These are phyloP conservation scores for Suncus etruscus DNA, from an alignment of 2,113 vertebrate genomes.

Conservation along the genomic window DNA sequence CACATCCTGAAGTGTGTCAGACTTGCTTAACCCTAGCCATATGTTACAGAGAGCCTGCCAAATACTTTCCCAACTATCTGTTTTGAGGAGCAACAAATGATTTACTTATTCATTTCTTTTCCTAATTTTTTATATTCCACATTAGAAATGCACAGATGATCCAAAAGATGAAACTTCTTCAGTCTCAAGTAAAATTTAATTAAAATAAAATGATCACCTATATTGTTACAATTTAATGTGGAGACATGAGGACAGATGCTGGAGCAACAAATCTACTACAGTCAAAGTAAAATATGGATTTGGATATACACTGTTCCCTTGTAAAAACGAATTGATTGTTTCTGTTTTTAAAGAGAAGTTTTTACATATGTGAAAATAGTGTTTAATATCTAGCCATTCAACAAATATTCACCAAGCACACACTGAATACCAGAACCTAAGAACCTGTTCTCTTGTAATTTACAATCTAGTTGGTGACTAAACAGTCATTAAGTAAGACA, in stretches of 20 bases:
- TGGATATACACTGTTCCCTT: not conserved
- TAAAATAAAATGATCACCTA: not conserved
- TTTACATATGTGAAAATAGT: not conserved
- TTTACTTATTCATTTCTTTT: not conserved
- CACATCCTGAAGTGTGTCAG: too few relatives aligned
- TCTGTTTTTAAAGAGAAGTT: not conserved
- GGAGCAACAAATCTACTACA: not conserved
- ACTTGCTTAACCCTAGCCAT: too few relatives aligned
- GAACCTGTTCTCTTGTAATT: not conserved
- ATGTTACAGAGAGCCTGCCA: too few relatives aligned
- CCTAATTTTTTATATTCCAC: not conserved
- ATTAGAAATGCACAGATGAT: constrained; percentile 11
- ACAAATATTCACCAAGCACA: not conserved
- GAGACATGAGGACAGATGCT: not conserved
- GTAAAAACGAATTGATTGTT: not conserved
- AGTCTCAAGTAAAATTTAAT: not conserved
- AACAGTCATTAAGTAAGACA: not conserved
- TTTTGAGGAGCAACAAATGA: not conserved
- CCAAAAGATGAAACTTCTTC: not conserved
- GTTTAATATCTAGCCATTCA: not conserved
- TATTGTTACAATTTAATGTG: not conserved
- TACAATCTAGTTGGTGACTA: not conserved
- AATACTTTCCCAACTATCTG: too few relatives aligned
- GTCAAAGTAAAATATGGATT: not conserved
- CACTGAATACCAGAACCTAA: not conserved